Evolutionary conservation across 2,888 invertebrate species (phyloP).

Genomic region (Panopea generosa): DNA sequence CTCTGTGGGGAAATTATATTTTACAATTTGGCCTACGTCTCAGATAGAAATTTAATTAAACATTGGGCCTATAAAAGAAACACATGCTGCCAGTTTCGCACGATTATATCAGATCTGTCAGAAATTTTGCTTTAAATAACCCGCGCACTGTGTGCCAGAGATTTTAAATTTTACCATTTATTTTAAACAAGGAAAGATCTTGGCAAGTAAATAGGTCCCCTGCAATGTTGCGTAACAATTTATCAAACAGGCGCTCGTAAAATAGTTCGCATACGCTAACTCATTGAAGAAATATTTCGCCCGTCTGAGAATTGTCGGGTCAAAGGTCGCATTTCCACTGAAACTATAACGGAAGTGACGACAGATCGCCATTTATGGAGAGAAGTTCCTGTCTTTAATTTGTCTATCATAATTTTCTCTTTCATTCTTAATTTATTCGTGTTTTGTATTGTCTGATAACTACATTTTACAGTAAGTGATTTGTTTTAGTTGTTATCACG

Average conservation of each 20-base stretch:
- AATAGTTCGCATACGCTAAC: conserved; percentile 15
- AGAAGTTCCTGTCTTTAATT: conserved; percentile 18
- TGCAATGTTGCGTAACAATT: background rate
- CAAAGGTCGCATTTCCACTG: conserved; percentile 29
- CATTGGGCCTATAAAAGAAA: too few relatives aligned
- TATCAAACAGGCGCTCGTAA: background rate
- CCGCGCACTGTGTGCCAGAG: too few relatives aligned
- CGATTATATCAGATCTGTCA: too few relatives aligned
- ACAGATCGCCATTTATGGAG: conserved; percentile 61
- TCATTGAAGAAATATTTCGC: conserved; percentile 60
- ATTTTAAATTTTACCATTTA: too few relatives aligned
- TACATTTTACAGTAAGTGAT: background rate
- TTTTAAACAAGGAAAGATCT: too few relatives aligned
- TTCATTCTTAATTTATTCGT: background rate
- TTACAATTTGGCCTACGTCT: too few relatives aligned
- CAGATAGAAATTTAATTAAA: too few relatives aligned
- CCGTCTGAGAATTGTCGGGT: conserved; percentile 45
- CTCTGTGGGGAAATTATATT: too few relatives aligned
- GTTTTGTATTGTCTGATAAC: background rate
- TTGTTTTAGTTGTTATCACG: too few relatives aligned
- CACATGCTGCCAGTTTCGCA: too few relatives aligned
- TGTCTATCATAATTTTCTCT: background rate
- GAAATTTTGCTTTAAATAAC: too few relatives aligned
- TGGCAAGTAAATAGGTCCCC: too few relatives aligned
- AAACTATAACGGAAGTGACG: conserved; percentile 63